Base-by-base conservation (phyloP, 2,113 vertebrate species). In the Glaucomys volans region DNA sequence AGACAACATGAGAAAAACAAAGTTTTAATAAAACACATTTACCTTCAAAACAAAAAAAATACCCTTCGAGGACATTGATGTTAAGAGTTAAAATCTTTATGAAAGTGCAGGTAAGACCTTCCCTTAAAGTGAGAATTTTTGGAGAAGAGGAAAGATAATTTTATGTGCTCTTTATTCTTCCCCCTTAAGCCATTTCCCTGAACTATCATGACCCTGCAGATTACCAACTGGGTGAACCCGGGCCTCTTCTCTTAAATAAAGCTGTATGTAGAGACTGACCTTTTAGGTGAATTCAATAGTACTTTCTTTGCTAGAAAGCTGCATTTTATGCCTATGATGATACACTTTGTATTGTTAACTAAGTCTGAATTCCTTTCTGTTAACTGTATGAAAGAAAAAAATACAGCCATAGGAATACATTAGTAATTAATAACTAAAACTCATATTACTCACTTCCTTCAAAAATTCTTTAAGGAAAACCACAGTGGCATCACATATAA, bases 401-500 rank as follows among this genome's bases (percentile, higher is more conserved):
- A 93, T 72, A 18, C 0, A 93, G 4, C 13, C 37, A 62, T 24
- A 82, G 62, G 57, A 85, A 90, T 50, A 28, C 4, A 77, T 74
- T 37, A 64, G 30, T 44, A 92, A 54, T 79, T 93, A 89, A 92
- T 37, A 87, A 90, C 20, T 37, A 88, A 97, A 96, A 52, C 10
- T 85, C 26, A 76, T 26, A 89, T 95, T 54, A 82, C 18, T 82
- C 50, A 90, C 17, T 84, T 91, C 54, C 30, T 95, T 96, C 66
- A 92, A 76, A 95, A 40, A 57, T 30, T 74, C 44, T 93, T 81
- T 79, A 91, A 87, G 57, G 42, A 96, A 96, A 95, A 59, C 24
- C 28, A 72, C 18, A 94, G 11, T 75, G 28, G n/a, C 28, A 76
- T 5, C 3, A 40, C 42, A 24, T 54, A 30, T 8, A 57, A 62